Percentiles rank a stretch among this genome's conserved stretches.
phyloP scores from a whole-genome alignment of 2,113 vertebrate species.

The Glareola pratincola region DNA sequence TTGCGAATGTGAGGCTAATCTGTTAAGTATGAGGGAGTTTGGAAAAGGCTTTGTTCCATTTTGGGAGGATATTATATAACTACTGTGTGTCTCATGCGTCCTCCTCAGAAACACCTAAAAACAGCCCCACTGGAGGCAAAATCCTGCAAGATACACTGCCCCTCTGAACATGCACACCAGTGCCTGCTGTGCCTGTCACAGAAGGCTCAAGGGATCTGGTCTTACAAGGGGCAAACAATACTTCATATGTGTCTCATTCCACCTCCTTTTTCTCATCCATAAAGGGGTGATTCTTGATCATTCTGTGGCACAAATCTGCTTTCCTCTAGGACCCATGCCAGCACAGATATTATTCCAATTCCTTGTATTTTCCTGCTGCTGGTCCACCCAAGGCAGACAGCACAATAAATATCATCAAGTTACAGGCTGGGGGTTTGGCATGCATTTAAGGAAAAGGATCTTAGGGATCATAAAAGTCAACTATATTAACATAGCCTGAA shows the following conservation, averaged over 20 bases:
- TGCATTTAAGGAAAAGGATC: not conserved
- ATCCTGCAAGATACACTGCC: not conserved
- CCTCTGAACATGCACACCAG: not conserved
- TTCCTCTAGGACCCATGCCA: not conserved
- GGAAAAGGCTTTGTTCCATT: not conserved
- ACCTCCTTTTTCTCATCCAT: not conserved
- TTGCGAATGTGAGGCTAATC: not conserved
- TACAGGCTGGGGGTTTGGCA: not conserved
- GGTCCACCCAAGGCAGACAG: not conserved
- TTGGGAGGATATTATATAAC: not conserved
- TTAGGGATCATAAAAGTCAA: not conserved
- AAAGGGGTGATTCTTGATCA: not conserved
- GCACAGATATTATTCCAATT: not conserved
- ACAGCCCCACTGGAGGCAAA: not conserved
- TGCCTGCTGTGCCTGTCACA: accelerated
- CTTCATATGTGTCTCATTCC: not conserved
- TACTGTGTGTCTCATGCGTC: not conserved
- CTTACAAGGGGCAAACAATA: not conserved
- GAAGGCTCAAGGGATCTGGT: not conserved
- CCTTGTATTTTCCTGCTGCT: not conserved
- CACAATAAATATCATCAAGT: not conserved
- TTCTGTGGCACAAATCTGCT: not conserved
- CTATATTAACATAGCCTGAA: not conserved
- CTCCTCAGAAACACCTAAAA: not conserved
- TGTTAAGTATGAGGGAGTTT: not conserved